A percentile compares a stretch with the other conserved stretches of the same genome.
Conservation (phyloP, 2,797 vertebrate species). For the Muscicapa comitata region DNA sequence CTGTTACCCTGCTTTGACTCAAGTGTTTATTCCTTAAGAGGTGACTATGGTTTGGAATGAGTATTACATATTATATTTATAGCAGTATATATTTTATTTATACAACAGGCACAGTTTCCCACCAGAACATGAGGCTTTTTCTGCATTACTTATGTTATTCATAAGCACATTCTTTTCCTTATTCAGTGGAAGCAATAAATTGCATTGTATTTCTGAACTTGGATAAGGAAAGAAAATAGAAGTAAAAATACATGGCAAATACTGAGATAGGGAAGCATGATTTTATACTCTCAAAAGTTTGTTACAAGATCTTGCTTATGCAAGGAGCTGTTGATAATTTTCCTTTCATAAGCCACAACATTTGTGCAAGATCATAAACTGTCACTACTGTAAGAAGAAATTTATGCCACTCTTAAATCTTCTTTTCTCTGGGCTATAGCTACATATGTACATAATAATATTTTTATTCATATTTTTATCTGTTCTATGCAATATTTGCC, state of each 20-base stretch:
- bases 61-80: slow-evolving; percentile 62
- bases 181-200: background rate
- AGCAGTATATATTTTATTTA: slow-evolving; percentile 58
- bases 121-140: slow-evolving; percentile 18
- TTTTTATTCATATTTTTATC: slow-evolving; percentile 30
- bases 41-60: slow-evolving; percentile 23
- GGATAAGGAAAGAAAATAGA: background rate
- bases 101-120: slow-evolving; percentile 41
- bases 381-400: background rate
- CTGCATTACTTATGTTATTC: background rate
- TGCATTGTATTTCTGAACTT: background rate
- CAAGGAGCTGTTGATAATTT: background rate
- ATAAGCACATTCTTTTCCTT: background rate
- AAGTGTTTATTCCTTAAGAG: slow-evolving; percentile 66
- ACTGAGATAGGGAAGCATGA: background rate
- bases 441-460: slow-evolving; percentile 12
- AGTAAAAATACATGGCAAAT: background rate
- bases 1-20: slow-evolving; percentile 51
- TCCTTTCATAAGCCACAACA: background rate
- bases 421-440: background rate
- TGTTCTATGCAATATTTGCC: slow-evolving; percentile 24
- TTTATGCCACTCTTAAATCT: background rate
- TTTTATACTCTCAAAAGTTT: background rate
- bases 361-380: background rate
- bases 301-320: background rate